These are phyloP conservation scores for Polyergus mexicanus DNA, from an alignment of 1,140 invertebrate genomes.

Conservation along the genomic window DNA sequence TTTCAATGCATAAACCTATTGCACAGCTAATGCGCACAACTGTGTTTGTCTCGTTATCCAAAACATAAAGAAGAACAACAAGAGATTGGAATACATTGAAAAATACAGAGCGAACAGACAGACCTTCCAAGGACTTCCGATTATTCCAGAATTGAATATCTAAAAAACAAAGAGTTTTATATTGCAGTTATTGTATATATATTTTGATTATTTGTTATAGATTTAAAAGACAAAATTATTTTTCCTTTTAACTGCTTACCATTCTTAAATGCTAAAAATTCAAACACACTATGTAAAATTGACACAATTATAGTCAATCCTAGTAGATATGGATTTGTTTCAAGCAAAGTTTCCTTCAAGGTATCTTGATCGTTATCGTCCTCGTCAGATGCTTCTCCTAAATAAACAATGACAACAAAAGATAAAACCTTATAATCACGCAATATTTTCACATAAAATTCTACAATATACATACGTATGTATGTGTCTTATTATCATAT, in stretches of 20 bases:
- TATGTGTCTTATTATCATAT: not conserved
- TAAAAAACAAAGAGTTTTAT: conserved; percentile 79
- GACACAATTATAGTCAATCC: conserved; percentile 97
- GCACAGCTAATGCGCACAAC: conserved; percentile 97
- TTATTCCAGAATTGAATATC: conserved; percentile 99
- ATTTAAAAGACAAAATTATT: not conserved
- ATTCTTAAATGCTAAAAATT: conserved; percentile 99
- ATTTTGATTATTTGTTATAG: conserved; percentile 3
- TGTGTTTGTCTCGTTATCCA: conserved; percentile 99
- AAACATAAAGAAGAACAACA: conserved; percentile 97
- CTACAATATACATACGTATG: not conserved
- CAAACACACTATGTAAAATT: conserved; percentile 98
- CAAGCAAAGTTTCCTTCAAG: conserved; percentile 98
- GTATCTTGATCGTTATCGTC: conserved; percentile 98
- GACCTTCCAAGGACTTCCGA: conserved; percentile 97
- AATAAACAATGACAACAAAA: conserved; percentile 45
- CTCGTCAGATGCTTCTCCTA: conserved; percentile 88
- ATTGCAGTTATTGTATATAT: not conserved
- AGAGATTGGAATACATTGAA: conserved; percentile 99
- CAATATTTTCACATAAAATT: not conserved
- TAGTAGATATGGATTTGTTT: conserved; percentile 98
- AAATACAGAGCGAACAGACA: conserved; percentile 99
- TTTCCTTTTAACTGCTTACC: conserved; percentile 87
- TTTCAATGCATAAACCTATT: conserved; percentile 98
- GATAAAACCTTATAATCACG: not conserved